Conservation (phyloP, 2,888 invertebrate species). For the Lasioglossum malachurum region DNA sequence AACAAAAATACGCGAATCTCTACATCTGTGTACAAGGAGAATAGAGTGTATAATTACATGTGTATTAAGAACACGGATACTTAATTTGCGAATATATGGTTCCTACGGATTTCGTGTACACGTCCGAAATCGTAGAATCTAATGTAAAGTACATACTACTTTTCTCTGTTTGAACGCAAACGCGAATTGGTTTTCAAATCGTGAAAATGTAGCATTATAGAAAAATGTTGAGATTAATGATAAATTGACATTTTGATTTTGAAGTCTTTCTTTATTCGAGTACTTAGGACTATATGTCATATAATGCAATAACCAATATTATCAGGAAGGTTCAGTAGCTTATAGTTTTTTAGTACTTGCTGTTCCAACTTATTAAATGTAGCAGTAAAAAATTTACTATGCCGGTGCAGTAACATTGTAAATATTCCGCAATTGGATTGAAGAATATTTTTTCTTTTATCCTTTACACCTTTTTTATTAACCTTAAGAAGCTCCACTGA, state of each 20-base stretch:
- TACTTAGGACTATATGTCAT: conserved; percentile 54
- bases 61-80: not conserved
- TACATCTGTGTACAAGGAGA: not conserved
- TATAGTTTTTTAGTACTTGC: conserved; percentile 10
- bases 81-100: not conserved
- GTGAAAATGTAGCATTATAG: not conserved
- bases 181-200: not conserved
- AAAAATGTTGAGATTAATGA: not conserved
- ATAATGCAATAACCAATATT: conserved; percentile 39
- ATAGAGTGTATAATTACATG: not conserved
- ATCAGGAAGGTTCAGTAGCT: conserved; percentile 31
- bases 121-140: not conserved
- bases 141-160: not conserved
- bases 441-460: conserved; percentile 21
- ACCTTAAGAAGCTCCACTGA: conserved; percentile 24
- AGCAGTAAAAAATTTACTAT: conserved; percentile 27
- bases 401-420: conserved; percentile 33
- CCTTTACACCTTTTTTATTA: not conserved
- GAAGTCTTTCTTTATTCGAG: conserved; percentile 53
- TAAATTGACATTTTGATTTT: not conserved
- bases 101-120: not conserved
- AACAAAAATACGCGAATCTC: not conserved
- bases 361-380: conserved; percentile 28
- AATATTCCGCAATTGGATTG: conserved; percentile 24
- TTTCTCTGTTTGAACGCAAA: conserved; percentile 3